Evolutionary conservation across 2,113 vertebrate genomes (phyloP), one percentile per base, ranked within the genome.

Genomic region (Grammomys dolichurus): DNA sequence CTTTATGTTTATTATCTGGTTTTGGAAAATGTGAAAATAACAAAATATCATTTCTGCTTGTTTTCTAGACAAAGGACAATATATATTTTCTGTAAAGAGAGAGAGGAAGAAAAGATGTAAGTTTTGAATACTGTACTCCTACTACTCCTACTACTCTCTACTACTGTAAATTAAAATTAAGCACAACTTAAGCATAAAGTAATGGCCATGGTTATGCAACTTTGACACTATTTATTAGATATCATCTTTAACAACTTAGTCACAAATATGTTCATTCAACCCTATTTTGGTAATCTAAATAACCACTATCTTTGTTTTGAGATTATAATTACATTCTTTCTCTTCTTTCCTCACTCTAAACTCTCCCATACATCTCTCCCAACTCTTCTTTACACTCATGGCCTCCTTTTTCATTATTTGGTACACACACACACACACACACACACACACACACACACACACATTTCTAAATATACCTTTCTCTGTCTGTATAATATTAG

Each of bases 11-110:
- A 13, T 31, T 92, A 43, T 72, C 13, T 90, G 1, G 19, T 4
- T 84, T 88, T 94, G 86, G 1, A 19, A 95, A 95, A 81, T 70
- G 19, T 89, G 67, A 73, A 76, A 81, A 92, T 40, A 51, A 60
- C 51, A 58, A 28, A 65, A 65, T 90, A 75, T 22, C 77, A 10
- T 88, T 77, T 63, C 63, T 85, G 26, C 16, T 10, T 75, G 10
- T 54, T 86, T 7, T 60, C 24, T 4, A 58, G 2, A 48, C 16
- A 84, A 10, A 87, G 67, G 4, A 67, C n/a, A 46, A 36, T 24
- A 81, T 0, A 28, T 5, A 81, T 22, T 95, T 92, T 87, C 63
- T 75, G 1, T 67, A 80, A 90, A 87, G n/a, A 5, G 1, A 22
- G 87, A 40, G 40, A 40, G 19, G 19, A 54, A 91, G 13, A 46